Percentiles rank a stretch among this genome's conserved stretches.
Conservation (phyloP, 2,888 invertebrate species). For the Coelopa pilipes region DNA sequence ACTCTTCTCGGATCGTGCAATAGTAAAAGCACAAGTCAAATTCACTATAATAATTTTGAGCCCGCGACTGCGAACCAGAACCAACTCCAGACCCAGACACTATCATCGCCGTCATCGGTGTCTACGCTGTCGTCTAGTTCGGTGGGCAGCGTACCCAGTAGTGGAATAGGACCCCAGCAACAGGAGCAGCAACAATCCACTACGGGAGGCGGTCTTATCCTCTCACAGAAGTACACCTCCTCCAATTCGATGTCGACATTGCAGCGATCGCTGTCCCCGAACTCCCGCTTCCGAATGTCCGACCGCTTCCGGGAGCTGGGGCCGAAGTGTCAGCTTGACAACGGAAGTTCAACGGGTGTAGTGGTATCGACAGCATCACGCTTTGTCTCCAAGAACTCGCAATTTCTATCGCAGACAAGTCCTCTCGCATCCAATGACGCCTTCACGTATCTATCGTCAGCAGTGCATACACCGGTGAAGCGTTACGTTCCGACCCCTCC, state of each 20-base stretch:
- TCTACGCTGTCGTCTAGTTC: not conserved
- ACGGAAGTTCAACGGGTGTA: slow-evolving; percentile 38
- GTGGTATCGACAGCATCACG: slow-evolving; percentile 42
- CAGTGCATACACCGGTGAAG: slow-evolving; percentile 66
- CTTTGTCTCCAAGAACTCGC: slow-evolving; percentile 51
- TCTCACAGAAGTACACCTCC: slow-evolving; percentile 34
- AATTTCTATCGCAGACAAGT: slow-evolving; percentile 55
- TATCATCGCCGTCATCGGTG: slow-evolving; percentile 4
- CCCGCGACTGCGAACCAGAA: not conserved
- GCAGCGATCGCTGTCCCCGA: slow-evolving; percentile 62
- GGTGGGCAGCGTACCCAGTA: not conserved
- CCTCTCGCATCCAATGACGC: slow-evolving; percentile 60
- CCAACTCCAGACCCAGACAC: slow-evolving; percentile 29
- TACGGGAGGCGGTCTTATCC: not conserved
- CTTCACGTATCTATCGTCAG: slow-evolving; percentile 63
- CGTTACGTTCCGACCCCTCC: slow-evolving; percentile 67
- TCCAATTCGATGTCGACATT: slow-evolving; percentile 34
- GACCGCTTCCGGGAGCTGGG: slow-evolving; percentile 60
- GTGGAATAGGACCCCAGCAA: slow-evolving; percentile 25
- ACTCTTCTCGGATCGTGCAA: not conserved
- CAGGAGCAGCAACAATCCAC: slow-evolving; percentile 39
- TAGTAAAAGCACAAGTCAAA: slow-evolving; percentile 30
- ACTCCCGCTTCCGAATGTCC: slow-evolving; percentile 59
- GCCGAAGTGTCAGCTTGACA: no score
- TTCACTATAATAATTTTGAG: slow-evolving; percentile 16